These are phyloP conservation scores for Mya arenaria DNA, from an alignment of 1,140 invertebrate species.

Conservation along the genomic window DNA sequence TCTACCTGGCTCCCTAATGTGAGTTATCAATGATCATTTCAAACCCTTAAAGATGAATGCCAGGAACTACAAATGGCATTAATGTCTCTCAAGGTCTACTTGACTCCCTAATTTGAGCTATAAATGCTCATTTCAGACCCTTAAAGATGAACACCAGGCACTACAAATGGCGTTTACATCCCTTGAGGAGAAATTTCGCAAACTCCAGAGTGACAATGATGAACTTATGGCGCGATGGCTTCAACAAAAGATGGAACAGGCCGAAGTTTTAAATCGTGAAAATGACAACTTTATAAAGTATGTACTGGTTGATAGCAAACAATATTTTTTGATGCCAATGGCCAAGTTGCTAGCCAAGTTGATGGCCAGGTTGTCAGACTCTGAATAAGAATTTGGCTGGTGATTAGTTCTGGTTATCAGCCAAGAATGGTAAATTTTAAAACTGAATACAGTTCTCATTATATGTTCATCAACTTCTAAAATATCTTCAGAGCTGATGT, in stretches of 20 bases:
- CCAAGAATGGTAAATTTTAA: too few species aligned
- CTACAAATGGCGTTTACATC: conserved; percentile 94
- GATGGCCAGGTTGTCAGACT: too few species aligned
- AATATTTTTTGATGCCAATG: too few species aligned
- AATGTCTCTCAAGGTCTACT: conserved; percentile 92
- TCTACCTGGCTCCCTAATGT: too few species aligned
- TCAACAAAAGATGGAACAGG: conserved; percentile 95
- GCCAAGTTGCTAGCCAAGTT: too few species aligned
- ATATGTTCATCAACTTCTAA: too few species aligned
- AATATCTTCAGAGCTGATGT: too few species aligned
- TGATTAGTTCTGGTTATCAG: too few species aligned
- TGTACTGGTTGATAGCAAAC: not conserved
- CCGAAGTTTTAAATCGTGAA: conserved; percentile 84
- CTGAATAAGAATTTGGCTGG: too few species aligned
- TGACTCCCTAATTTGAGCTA: too few species aligned
- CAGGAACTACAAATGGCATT: conserved; percentile 95
- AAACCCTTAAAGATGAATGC: conserved; percentile 96
- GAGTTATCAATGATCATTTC: conserved; percentile 75
- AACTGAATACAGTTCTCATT: too few species aligned
- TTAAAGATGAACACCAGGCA: conserved; percentile 97
- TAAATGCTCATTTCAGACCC: conserved; percentile 85
- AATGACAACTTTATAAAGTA: conserved; percentile 70
- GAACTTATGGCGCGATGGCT: conserved; percentile 93
- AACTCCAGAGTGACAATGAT: conserved; percentile 93
- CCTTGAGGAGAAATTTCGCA: conserved; percentile 94